Evolutionary conservation across 2,888 invertebrate species (phyloP).

Genomic region (Nematopogon swammerdamellus): DNA sequence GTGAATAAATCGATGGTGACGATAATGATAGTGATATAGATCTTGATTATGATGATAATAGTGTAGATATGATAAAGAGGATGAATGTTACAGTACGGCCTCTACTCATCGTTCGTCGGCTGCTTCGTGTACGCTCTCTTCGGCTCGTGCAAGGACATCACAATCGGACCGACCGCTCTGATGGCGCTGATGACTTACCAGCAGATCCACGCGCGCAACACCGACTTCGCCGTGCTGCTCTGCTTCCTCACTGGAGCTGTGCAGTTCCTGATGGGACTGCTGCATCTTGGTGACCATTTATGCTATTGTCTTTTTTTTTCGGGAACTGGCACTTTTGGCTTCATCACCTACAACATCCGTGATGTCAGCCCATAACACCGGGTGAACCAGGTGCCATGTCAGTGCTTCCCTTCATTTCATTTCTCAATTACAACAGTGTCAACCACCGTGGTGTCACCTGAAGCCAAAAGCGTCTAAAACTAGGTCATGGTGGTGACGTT

Average conservation of each 20-base stretch:
- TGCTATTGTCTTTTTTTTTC: slow-evolving; percentile 3
- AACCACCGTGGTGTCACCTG: not conserved
- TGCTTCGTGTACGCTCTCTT: slow-evolving; percentile 89
- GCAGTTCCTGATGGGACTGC: slow-evolving; percentile 75
- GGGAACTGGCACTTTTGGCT: too few relatives aligned
- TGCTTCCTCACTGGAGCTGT: slow-evolving; percentile 81
- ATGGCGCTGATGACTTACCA: slow-evolving; percentile 89
- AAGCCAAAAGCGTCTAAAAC: not conserved
- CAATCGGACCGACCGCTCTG: slow-evolving; percentile 90
- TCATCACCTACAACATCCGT: too few relatives aligned
- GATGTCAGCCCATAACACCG: too few relatives aligned
- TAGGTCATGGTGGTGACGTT: too few relatives aligned
- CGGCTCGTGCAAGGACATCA: slow-evolving; percentile 85
- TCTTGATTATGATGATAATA: too few relatives aligned
- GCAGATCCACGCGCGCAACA: slow-evolving; percentile 66
- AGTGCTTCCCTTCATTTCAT: too few relatives aligned
- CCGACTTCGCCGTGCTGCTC: slow-evolving; percentile 77
- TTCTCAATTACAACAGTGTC: slow-evolving; percentile 1
- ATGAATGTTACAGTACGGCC: slow-evolving; percentile 87
- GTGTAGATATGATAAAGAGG: too few relatives aligned
- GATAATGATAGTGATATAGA: too few relatives aligned
- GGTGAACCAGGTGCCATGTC: too few relatives aligned
- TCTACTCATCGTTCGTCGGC: slow-evolving; percentile 93
- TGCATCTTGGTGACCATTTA: slow-evolving; percentile 84
- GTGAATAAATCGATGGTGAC: too few relatives aligned